A percentile compares a stretch with the other conserved stretches of the same genome.
phyloP scores from a whole-genome alignment of 2,888 invertebrate genomes.

The Epinotia ramella region DNA sequence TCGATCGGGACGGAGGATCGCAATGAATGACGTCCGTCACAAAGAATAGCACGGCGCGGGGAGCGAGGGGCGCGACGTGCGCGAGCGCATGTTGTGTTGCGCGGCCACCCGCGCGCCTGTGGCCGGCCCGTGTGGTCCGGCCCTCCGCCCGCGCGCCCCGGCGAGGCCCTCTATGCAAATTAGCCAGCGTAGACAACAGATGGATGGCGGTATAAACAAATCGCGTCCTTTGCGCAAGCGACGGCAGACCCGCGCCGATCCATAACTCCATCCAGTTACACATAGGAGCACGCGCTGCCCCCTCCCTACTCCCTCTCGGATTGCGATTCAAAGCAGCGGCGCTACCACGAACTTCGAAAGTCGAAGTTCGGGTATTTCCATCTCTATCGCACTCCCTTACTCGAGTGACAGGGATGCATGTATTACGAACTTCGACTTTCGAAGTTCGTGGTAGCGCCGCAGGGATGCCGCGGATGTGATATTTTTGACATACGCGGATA shows the following conservation, averaged over 20 bases:
- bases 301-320: slow-evolving; percentile 15
- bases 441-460: no score
- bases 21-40: slow-evolving; percentile 81
- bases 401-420: no score
- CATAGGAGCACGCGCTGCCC: neutral
- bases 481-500: no score
- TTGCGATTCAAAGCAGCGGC: slow-evolving; percentile 14
- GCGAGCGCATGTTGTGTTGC: slow-evolving; percentile 79
- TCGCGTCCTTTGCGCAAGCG: slow-evolving; percentile 73
- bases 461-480: no score
- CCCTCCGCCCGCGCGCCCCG: slow-evolving; percentile 57
- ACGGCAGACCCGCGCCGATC: slow-evolving; percentile 49
- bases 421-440: no score
- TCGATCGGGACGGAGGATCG: slow-evolving; percentile 80
- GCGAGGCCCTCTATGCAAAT: slow-evolving; percentile 82
- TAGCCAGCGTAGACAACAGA: slow-evolving; percentile 85
- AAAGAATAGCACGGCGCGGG: slow-evolving; percentile 59
- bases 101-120: slow-evolving; percentile 85
- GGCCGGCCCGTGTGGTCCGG: slow-evolving; percentile 85
- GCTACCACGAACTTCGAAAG: no score
- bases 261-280: slow-evolving; percentile 34
- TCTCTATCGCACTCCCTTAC: no score
- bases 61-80: slow-evolving; percentile 68
- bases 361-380: no score
- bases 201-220: slow-evolving; percentile 85